Percentiles rank a stretch among this genome's conserved stretches.
Conservation (phyloP, 2,113 vertebrate genomes). For the Fulmarus glacialis region DNA sequence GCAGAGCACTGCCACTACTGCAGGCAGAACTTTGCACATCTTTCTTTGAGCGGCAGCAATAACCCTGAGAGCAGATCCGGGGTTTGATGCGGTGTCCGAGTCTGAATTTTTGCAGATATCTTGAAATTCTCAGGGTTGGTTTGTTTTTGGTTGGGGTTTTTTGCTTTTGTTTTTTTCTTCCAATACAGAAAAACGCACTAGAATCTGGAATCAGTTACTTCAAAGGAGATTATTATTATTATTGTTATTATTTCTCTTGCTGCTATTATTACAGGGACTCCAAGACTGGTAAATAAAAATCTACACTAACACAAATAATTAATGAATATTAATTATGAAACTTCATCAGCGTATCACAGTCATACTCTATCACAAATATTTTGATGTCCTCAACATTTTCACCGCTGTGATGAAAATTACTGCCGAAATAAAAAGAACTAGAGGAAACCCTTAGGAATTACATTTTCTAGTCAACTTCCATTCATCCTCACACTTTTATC, state of each 20-base stretch:
- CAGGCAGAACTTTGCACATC: constrained; percentile 1
- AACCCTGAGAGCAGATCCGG: not conserved
- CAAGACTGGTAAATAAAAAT: not conserved
- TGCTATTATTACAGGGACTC: not conserved
- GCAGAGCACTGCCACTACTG: not conserved
- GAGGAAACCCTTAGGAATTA: not conserved
- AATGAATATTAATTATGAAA: not conserved
- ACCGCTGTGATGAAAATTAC: not conserved
- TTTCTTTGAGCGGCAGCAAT: not conserved
- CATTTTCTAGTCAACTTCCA: not conserved
- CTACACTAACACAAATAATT: not conserved
- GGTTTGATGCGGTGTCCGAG: not conserved
- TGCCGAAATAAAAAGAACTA: not conserved
- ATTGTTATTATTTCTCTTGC: not conserved
- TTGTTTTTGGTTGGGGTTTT: too few species aligned
- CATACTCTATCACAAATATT: not conserved
- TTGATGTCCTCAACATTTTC: not conserved
- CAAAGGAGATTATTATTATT: not conserved
- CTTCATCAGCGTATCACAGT: not conserved
- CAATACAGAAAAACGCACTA: not conserved
- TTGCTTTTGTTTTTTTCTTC: not conserved
- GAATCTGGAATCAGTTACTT: not conserved
- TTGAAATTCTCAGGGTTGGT: not conserved
- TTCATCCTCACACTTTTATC: not conserved
- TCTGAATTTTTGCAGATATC: not conserved